Conservation (phyloP, 2,113 vertebrate genomes). For the Synodontis membranacea region DNA sequence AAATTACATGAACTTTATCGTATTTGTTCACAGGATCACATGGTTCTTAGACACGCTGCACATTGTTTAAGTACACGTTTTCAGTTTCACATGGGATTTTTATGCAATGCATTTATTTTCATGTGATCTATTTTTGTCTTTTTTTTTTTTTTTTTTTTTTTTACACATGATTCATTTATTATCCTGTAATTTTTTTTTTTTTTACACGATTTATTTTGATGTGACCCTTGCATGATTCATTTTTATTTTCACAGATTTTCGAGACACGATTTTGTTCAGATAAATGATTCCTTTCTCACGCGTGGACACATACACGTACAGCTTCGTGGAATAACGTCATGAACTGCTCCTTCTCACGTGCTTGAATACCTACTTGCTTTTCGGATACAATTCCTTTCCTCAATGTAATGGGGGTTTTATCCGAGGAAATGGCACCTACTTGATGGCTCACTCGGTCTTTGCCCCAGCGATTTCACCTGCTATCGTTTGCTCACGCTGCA, state of each 20-base stretch:
- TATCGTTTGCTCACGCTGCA: neutral
- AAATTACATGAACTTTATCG: neutral
- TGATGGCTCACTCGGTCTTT: neutral
- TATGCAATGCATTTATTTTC: neutral
- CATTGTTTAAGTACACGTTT: neutral
- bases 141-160: neutral
- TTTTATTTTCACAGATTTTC: neutral
- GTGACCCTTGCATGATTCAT: neutral
- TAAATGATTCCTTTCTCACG: neutral
- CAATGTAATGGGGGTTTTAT: neutral
- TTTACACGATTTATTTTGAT: neutral
- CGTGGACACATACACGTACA: neutral
- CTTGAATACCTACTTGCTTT: neutral
- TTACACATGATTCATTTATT: neutral
- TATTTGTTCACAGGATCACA: neutral
- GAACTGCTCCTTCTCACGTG: neutral
- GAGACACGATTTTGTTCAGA: too few relatives aligned
- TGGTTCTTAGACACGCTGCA: neutral
- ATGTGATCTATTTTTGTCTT: neutral
- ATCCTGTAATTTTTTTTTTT: neutral
- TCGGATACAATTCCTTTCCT: neutral
- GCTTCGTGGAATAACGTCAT: neutral
- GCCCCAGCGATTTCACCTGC: neutral
- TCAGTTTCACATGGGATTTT: neutral
- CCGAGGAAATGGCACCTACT: neutral